These are phyloP conservation scores for Muschampia plurimacula DNA, from an alignment of 2,888 invertebrate genomes.

Conservation along the genomic window DNA sequence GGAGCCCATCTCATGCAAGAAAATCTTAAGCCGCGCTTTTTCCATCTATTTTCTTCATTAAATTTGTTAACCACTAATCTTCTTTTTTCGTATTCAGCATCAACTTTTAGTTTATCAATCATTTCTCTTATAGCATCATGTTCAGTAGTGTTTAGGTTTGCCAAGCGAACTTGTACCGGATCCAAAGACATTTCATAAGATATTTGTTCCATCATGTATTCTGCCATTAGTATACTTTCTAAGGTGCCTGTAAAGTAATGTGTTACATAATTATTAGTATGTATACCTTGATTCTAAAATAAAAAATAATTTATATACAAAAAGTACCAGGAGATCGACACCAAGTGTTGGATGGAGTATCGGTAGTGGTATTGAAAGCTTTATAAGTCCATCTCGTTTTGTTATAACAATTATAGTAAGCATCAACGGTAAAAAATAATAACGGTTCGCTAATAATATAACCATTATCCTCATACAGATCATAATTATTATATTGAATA, in stretches of 20 bases:
- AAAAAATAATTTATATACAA: not conserved
- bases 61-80: slow-evolving; percentile 77
- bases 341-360: slow-evolving; percentile 54
- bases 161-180: slow-evolving; percentile 81
- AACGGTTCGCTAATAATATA: slow-evolving; percentile 78
- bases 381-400: slow-evolving; percentile 60
- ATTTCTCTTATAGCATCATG: slow-evolving; percentile 67
- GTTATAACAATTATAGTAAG: slow-evolving; percentile 83
- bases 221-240: slow-evolving; percentile 84
- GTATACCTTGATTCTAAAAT: too few relatives aligned
- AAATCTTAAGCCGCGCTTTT: slow-evolving; percentile 87
- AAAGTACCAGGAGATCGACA: slow-evolving; percentile 54
- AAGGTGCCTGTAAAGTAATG: slow-evolving; percentile 65
- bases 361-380: slow-evolving; percentile 58
- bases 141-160: slow-evolving; percentile 70
- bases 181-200: slow-evolving; percentile 81
- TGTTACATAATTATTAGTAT: not conserved
- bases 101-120: slow-evolving; percentile 78
- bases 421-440: slow-evolving; percentile 38
- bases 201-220: slow-evolving; percentile 88
- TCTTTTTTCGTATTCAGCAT: slow-evolving; percentile 80
- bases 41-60: slow-evolving; percentile 89
- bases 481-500: slow-evolving; percentile 85
- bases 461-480: slow-evolving; percentile 80
- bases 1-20: slow-evolving; percentile 77